Percentiles rank a stretch among this genome's conserved stretches.
Evolutionary conservation across 2,888 invertebrate genomes (phyloP).

Genomic region (Amblyjoppa proteus): DNA sequence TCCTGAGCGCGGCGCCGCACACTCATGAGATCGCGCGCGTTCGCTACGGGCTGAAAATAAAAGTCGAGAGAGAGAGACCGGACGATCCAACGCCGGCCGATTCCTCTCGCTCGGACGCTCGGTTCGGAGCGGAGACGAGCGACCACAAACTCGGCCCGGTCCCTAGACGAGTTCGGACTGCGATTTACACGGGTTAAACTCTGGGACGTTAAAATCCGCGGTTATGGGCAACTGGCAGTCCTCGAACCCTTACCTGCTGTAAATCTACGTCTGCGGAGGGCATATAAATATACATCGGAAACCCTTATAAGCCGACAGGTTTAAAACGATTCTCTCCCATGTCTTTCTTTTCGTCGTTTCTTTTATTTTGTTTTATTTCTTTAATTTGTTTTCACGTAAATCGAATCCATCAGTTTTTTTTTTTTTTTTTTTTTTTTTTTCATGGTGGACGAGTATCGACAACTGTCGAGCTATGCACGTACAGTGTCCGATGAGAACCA

Average conservation of each 20-base stretch:
- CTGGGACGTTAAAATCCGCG: slow-evolving; percentile 30
- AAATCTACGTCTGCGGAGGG: slow-evolving; percentile 3
- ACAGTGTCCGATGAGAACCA: not conserved
- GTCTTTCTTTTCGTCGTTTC: not conserved
- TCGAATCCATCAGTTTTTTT: not conserved
- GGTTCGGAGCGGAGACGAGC: slow-evolving; percentile 44
- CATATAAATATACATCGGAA: not conserved
- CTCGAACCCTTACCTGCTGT: slow-evolving; percentile 7
- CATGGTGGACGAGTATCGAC: not conserved
- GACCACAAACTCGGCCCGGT: slow-evolving; percentile 23
- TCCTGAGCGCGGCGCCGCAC: slow-evolving; percentile 48
- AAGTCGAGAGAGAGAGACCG: slow-evolving; percentile 48
- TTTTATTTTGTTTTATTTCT: no score
- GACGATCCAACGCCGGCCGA: slow-evolving; percentile 21
- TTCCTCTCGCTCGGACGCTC: not conserved
- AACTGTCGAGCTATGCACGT: not conserved
- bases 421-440: not conserved
- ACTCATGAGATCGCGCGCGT: slow-evolving; percentile 52
- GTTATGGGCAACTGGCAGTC: slow-evolving; percentile 19
- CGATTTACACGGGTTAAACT: slow-evolving; percentile 36
- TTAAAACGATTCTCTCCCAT: not conserved
- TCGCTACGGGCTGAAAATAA: slow-evolving; percentile 67
- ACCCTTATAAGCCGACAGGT: slow-evolving; percentile 2
- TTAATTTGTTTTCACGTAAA: not conserved
- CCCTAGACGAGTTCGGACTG: slow-evolving; percentile 31